Evolutionary conservation across 2,797 vertebrate species (phyloP).

Genomic region (Smutsia temminckii): DNA sequence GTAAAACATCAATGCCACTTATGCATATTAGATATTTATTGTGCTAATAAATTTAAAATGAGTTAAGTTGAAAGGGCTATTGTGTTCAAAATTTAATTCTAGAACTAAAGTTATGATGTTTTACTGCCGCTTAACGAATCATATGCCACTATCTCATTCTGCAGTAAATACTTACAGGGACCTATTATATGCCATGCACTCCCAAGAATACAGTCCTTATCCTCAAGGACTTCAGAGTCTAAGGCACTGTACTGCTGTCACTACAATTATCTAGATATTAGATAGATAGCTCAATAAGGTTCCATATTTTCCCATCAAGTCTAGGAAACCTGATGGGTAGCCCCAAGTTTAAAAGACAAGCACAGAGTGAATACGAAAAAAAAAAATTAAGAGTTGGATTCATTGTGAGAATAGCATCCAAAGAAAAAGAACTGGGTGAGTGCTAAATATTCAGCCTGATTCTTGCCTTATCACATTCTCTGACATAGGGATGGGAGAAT

Average conservation of each 20-base stretch:
- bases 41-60: not conserved
- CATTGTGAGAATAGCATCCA: conserved; percentile 64
- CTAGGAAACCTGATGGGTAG: conserved; percentile 32
- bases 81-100: conserved; percentile 9
- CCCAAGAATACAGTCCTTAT: not conserved
- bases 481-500: conserved; percentile 69
- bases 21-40: not conserved
- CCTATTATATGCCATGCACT: not conserved
- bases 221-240: not conserved
- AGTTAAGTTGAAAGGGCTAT: not conserved
- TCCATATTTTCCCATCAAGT: conserved; percentile 36
- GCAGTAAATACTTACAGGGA: not conserved
- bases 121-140: not conserved
- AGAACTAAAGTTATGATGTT: not conserved
- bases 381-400: conserved; percentile 62
- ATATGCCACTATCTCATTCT: not conserved
- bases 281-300: not conserved
- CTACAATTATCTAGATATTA: not conserved
- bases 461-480: conserved; percentile 71
- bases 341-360: conserved; percentile 50
- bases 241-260: not conserved
- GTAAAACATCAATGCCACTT: not conserved
- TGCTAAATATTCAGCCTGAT: conserved; percentile 74
- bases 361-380: conserved; percentile 39
- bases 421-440: conserved; percentile 66